Base-by-base conservation (phyloP, 2,113 vertebrate genomes). In the Eptesicus fuscus region DNA sequence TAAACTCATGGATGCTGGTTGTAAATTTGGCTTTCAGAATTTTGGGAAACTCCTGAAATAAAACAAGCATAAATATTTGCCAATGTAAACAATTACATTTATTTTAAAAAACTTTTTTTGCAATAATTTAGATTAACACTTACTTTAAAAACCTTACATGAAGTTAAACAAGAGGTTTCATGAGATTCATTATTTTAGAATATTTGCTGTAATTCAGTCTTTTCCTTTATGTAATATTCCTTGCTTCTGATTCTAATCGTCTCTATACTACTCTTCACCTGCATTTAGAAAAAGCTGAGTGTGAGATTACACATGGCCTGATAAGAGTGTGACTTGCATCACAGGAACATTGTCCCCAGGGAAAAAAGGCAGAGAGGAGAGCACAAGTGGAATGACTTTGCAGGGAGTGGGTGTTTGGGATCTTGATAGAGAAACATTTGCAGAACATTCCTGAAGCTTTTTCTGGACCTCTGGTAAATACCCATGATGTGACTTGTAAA, bases 151-250 rank as follows among this genome's bases (percentile, higher is more conserved):
- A 44, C 5, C 12, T n/a, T 93, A 44, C 1, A 51, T 67, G 11
- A 74, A 78, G 49, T 94, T 94, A 25, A 80, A 95, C 67, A 85
- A 53, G 14, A 94, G 16, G 8, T 71, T 95, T 96, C 25, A 44
- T 47, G 74, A 63, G 90, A 95, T 20, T 83, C 32, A 82, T 91
- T 53, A 88, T 82, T 93, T 88, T 78, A 90, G 77, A 94, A 86
- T 82, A 51, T 80, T 93, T 86, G 77, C 70, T 51, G 0, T 77
- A 94, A 76, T 49, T 80, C 56, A 87, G 25, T 42, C 25, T 93
- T 37, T 86, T 30, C n/a, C 9, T 78, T 61, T 63, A 86, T 69
- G 18, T 61, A 82, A 61, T 42, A 87, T n/a, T 18, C 32, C 47
- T 83, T 91, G 23, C 16, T 63, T 35, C 25, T 92, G 40, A 86